Evolutionary conservation across 2,113 vertebrate genomes (phyloP).

Genomic region (Petroica traversi): DNA sequence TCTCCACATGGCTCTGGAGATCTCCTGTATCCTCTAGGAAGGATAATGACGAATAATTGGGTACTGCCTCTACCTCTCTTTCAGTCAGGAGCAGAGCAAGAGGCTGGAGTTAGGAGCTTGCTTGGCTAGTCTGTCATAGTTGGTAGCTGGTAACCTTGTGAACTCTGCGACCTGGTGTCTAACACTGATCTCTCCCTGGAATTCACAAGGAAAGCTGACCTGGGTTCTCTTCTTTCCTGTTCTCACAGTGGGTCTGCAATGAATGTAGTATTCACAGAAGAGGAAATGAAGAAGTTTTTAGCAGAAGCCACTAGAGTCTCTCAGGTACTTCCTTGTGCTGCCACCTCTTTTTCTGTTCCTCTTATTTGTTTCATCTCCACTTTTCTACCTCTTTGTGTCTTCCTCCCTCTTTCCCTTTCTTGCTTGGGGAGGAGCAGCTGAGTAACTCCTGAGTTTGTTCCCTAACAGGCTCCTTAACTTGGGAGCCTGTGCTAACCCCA

Average conservation of each 20-base stretch:
- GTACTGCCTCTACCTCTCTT: not conserved
- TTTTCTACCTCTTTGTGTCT: not conserved
- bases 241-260: constrained; percentile 89
- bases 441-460: not conserved
- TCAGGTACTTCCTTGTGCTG: constrained; percentile 77
- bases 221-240: not conserved
- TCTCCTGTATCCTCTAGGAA: not conserved
- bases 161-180: not conserved
- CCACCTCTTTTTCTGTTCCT: not conserved
- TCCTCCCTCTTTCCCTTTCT: not conserved
- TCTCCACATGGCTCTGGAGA: not conserved
- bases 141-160: not conserved
- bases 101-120: not conserved
- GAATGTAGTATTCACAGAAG: constrained; percentile 89
- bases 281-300: constrained; percentile 94
- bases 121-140: not conserved
- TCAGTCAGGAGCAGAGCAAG: not conserved
- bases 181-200: not conserved
- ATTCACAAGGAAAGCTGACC: not conserved
- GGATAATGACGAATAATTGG: not conserved
- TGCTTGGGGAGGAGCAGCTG: not conserved
- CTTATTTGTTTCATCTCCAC: not conserved
- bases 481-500: not conserved
- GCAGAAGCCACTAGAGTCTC: constrained; percentile 92
- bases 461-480: too few species aligned